These are phyloP conservation scores for Alcis repandata DNA, from an alignment of 2,888 invertebrate species.

Conservation along the genomic window DNA sequence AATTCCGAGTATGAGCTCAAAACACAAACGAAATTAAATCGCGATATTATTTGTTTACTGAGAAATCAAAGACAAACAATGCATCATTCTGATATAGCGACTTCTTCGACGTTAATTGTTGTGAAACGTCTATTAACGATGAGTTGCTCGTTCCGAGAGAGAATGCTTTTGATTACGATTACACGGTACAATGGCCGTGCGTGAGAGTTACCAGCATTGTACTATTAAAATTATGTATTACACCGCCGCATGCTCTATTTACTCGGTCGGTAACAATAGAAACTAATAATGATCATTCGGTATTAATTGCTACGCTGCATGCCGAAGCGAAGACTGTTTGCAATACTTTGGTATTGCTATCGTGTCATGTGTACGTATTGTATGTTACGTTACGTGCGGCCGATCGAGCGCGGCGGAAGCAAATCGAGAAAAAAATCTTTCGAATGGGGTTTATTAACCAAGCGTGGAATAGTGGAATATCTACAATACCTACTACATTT, in stretches of 20 bases:
- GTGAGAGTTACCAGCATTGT: slow-evolving; percentile 78
- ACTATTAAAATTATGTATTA: slow-evolving; percentile 78
- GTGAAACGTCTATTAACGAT: slow-evolving; percentile 69
- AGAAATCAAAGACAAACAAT: slow-evolving; percentile 41
- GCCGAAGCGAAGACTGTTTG: slow-evolving; percentile 65
- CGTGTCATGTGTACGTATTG: slow-evolving; percentile 70
- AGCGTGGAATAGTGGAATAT: slow-evolving; percentile 54
- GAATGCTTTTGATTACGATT: slow-evolving; percentile 78
- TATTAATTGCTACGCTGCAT: slow-evolving; percentile 76
- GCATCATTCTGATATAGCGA: slow-evolving; percentile 39
- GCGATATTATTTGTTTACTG: slow-evolving; percentile 31
- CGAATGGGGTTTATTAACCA: slow-evolving; percentile 61
- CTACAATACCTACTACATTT: slow-evolving; percentile 51
- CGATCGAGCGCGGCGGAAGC: slow-evolving; percentile 69
- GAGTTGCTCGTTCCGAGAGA: slow-evolving; percentile 70
- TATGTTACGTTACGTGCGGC: slow-evolving; percentile 66
- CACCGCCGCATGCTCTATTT: slow-evolving; percentile 79
- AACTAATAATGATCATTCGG: slow-evolving; percentile 79
- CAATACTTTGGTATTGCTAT: slow-evolving; percentile 60
- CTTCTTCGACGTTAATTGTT: slow-evolving; percentile 62
- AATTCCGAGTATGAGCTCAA: slow-evolving; percentile 37
- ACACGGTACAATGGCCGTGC: slow-evolving; percentile 75
- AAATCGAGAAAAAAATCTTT: slow-evolving; percentile 54
- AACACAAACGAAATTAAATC: slow-evolving; percentile 25
- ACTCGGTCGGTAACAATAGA: slow-evolving; percentile 78